phyloP scores from a whole-genome alignment of 2,113 vertebrate species.

The Pholis gunnellus region DNA sequence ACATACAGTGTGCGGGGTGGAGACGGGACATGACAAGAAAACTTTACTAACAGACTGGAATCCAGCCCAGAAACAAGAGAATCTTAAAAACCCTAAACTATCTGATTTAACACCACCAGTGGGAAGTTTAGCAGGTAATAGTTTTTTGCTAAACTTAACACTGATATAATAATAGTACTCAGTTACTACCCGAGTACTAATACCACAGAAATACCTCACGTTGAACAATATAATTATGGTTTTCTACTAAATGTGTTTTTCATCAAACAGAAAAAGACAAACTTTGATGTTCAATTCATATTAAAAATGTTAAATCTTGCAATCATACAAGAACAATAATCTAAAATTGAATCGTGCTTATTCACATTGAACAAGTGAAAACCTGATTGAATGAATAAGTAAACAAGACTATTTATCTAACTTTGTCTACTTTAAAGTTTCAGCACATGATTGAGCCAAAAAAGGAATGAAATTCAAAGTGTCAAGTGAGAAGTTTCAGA shows the following conservation, averaged over 20 bases:
- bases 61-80: background rate
- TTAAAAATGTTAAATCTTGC: background rate
- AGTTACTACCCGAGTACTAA: too few species aligned
- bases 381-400: background rate
- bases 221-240: too few species aligned
- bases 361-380: too few species aligned
- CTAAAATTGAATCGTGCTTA: too few species aligned
- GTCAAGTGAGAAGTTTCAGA: background rate
- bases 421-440: background rate
- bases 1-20: slow-evolving; percentile 21
- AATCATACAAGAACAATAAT: background rate
- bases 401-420: background rate
- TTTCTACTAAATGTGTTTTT: too few species aligned
- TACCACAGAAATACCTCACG: too few species aligned
- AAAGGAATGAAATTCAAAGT: background rate
- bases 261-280: background rate
- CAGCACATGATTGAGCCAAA: background rate
- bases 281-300: background rate
- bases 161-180: too few species aligned
- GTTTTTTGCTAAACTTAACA: too few species aligned
- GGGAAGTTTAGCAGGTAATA: too few species aligned
- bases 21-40: slow-evolving; percentile 30
- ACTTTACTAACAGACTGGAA: background rate
- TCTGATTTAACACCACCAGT: too few species aligned
- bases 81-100: background rate